Evolutionary conservation across 2,888 invertebrate species (phyloP), one percentile per base, ranked within the genome.

Genomic region (Lutraria lutraria): DNA sequence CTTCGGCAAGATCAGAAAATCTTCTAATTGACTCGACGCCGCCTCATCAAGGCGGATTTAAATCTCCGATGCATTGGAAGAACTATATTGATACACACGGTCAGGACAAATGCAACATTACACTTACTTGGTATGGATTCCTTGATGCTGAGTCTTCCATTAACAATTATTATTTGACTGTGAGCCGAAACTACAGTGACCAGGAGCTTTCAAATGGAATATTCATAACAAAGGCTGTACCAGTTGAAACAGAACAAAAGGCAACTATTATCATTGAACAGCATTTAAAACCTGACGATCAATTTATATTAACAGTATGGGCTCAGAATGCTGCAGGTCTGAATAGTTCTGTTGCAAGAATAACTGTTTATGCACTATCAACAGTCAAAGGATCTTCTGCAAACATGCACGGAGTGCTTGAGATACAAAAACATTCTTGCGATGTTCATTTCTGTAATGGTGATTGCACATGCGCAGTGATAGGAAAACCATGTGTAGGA

Each of bases 21-120:
- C 19, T 93, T 19, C 81, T 92, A 31, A 89, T 94, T 15, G 93
- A 94, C 82, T 92, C 92, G 10, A 88, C 93, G 2, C 93, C 93
- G 0, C 94, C 94, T 8, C 91, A 92, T 25, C n/a, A 87, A 12
- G 93, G 93, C 8, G 92, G 92, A 31, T 92, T 93, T 54, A 88
- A 86, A 68, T 85, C 85, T 16, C 88, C 87, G 31, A 52, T 92
- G 79, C n/a, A 79, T 3, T 93, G 92, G 92, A 52, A 52, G 13
- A 89, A 87, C 53, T 68, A 60, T 29, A 56, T 72, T 4, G 82
- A 82, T 29, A 43, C 34, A 2, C 83, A 53, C 43, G 76, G 56
- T 19, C 53, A 31, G 29, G n/a, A 31, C 21, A 25, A 52, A 25
- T 53, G 79, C 0, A 79, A 31, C 21, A 60, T 92, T 1, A 72